Base-by-base conservation (phyloP, 2,113 vertebrate species). In the Brachyhypopomus gauderio region DNA sequence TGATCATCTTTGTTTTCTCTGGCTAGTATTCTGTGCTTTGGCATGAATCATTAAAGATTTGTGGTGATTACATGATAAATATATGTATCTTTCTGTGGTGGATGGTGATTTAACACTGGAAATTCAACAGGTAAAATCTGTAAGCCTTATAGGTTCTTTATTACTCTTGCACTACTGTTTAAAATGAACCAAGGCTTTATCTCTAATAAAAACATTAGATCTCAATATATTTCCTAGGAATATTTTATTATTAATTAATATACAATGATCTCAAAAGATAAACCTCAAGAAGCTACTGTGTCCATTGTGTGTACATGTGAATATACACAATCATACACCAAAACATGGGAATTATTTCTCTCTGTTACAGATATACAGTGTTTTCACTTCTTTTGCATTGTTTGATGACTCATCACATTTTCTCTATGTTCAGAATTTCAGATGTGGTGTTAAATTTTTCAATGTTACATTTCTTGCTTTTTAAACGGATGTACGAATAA, bases 171-270 rank as follows among this genome's bases (percentile, higher is more conserved):
- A 95, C 95, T 96, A 94, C 94, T 64, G 75, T 91, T 93, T 92
- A 88, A 93, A 91, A 94, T 92, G 92, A 96, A 94, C 92, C 93
- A 94, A 93, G 90, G 93, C 92, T 91, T 94, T 66, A 94, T 93
- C 86, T 94, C 93, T 94, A 94, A 94, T 94, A 91, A 92, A 95
- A 92, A 88, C 90, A 93, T 92, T 94, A 91, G 77, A 86, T 89
- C 93, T 92, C 91, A 81, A 85, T 81, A 78, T 90, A 93, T 93
- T 93, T 92, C 93, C 81, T 85, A 92, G 94, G 17, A 34, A 12
- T 11, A 27, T 34, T 55, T 55, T 56, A 27, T 27, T 22, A 52
- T 14, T 52, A 52, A 52, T 52, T 52, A 52, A 52, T 14, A 52
- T 14, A 14, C 14, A 11, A 12, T 52, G 45, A 52, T 52, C 12